Conservation (phyloP, 1,140 invertebrate species). For the Drosophila guanche region DNA sequence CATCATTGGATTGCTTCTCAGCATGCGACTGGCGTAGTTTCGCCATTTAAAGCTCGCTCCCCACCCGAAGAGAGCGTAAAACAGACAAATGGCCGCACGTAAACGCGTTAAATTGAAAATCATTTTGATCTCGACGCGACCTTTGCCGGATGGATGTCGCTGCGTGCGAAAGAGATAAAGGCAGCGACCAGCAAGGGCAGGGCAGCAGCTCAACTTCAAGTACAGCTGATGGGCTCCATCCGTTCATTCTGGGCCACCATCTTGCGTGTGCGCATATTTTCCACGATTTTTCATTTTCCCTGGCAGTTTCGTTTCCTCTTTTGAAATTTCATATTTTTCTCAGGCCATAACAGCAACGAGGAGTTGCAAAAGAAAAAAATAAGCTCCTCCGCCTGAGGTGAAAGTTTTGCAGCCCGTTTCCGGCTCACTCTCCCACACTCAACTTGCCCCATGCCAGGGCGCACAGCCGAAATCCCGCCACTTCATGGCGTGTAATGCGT, state of each 20-base stretch:
- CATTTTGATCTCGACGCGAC: constrained; percentile 78
- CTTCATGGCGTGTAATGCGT: constrained; percentile 67
- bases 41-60: constrained; percentile 42
- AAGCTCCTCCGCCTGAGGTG: constrained; percentile 57
- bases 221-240: constrained; percentile 31
- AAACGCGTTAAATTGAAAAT: constrained; percentile 82
- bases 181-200: constrained; percentile 3
- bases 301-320: constrained; percentile 61
- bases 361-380: constrained; percentile 25
- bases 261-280: constrained; percentile 65
- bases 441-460: background rate
- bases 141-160: constrained; percentile 42
- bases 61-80: constrained; percentile 11
- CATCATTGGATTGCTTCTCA: constrained; percentile 13
- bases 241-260: background rate
- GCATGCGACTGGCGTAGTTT: constrained; percentile 35
- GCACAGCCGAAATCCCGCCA: constrained; percentile 27
- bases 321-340: constrained; percentile 73
- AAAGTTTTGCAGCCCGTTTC: constrained; percentile 80
- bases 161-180: constrained; percentile 12
- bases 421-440: constrained; percentile 43
- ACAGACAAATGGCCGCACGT: constrained; percentile 76
- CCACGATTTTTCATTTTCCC: constrained; percentile 70
- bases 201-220: constrained; percentile 35
- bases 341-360: constrained; percentile 46